Evolutionary conservation across 2,113 vertebrate genomes (phyloP), one percentile per base, ranked within the genome.

Genomic region (Brienomyrus longianalis): DNA sequence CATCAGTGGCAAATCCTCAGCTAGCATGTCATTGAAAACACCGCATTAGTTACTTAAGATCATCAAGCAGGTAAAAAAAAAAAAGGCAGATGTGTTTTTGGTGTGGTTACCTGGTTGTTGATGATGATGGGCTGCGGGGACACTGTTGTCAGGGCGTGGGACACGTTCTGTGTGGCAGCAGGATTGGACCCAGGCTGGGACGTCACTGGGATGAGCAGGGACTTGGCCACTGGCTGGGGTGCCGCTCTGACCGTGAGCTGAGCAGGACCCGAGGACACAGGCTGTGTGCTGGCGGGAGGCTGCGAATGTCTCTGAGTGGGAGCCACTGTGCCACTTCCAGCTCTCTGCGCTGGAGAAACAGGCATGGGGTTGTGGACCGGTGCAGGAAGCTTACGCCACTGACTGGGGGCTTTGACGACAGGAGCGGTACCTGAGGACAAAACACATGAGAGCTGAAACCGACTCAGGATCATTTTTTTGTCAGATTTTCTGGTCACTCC

Each of bases 21-120:
- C 52, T 31, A 85, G 48, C 27, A 35, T 83, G 9, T 88, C 50
- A 80, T 3, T 10, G 13, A 87, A 54, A 2, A 13, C 9, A 56
- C 5, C 66, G 4, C 10, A 10, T 45, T 10, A 45, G 39, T 48
- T 48, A 19, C 80, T 84, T 83, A 83, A 35, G 17, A 39, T 83
- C 45, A 21, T 83, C 31, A 87, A 17, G 17, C 31, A 35, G 31
- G 13, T 3, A 48, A 89, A 56, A 13, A 10, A 54, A 31, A 19
- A 13, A 47, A 13, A 86, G 8, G 15, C 0, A 89, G 19, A 70
- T 1, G 15, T 5, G 3, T 39, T 39, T 39, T 39, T 0, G 39
- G 39, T 39, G 39, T 21, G n/a, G 90, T 15, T 96, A 98, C 96
- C 96, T 97, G 95, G 90, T 94, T 96, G 92, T 96, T 95, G 89